Conservation (phyloP, 1,140 invertebrate genomes). For the Globodera ellingtonae region DNA sequence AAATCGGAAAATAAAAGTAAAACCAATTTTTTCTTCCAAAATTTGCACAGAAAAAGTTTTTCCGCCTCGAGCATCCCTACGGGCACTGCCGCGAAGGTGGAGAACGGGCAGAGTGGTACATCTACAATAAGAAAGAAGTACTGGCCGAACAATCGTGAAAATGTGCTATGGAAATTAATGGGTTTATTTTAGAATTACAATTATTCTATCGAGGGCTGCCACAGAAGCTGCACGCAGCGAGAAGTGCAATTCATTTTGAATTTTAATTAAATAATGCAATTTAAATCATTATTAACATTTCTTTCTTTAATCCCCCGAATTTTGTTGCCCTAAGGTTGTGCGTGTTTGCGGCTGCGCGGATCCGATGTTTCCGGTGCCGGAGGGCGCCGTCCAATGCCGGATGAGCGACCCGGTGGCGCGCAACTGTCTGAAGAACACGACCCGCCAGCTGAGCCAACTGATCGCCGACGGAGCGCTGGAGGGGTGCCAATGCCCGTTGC, state of each 20-base stretch:
- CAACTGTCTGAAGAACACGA: conserved; percentile 62
- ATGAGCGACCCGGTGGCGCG: conserved; percentile 55
- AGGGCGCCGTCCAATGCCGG: conserved; percentile 37
- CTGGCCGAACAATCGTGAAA: too few relatives aligned
- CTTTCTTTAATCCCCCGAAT: too few relatives aligned
- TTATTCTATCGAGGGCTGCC: conserved; percentile 65
- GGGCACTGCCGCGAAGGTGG: conserved; percentile 58
- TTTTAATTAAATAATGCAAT: too few relatives aligned
- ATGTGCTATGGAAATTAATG: too few relatives aligned
- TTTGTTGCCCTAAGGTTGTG: conserved; percentile 30
- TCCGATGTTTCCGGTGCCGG: conserved; percentile 51
- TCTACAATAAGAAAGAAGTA: conserved; percentile 46
- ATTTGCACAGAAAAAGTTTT: conserved; percentile 57
- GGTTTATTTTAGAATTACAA: conserved; percentile 50
- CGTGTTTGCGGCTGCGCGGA: conserved; percentile 61
- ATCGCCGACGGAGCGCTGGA: conserved; percentile 55
- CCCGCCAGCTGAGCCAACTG: conserved; percentile 47
- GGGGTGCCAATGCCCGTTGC: conserved; percentile 61
- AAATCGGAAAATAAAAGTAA: background rate
- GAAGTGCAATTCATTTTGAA: conserved; percentile 26
- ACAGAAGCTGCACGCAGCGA: conserved; percentile 62
- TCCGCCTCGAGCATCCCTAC: conserved; percentile 55
- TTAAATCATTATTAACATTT: too few relatives aligned
- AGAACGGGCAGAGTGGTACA: conserved; percentile 52
- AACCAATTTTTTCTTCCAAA: conserved; percentile 1